Conservation (phyloP, 1,140 invertebrate species). For the Drosophila tristis region DNA sequence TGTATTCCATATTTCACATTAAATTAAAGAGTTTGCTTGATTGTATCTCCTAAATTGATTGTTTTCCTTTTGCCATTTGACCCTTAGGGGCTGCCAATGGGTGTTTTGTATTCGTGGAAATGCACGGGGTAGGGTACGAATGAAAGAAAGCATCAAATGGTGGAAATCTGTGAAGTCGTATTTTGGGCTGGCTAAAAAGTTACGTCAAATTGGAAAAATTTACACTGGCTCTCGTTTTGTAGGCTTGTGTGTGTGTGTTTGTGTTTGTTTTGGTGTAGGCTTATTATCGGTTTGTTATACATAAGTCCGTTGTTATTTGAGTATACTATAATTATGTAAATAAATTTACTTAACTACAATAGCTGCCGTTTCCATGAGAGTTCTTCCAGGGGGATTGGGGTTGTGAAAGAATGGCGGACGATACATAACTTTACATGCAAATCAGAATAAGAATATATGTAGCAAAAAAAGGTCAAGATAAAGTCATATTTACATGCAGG, state of each 20-base stretch:
- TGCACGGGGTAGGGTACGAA: too few relatives aligned
- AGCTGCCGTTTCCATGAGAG: constrained; percentile 84
- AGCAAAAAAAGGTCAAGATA: not conserved
- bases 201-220: constrained; percentile 51
- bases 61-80: constrained; percentile 30
- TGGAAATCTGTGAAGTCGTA: not conserved
- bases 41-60: constrained; percentile 76
- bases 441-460: constrained; percentile 13
- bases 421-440: constrained; percentile 19
- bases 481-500: constrained; percentile 53
- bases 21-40: constrained; percentile 55
- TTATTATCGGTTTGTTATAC: constrained; percentile 52
- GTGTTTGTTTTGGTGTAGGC: constrained; percentile 24
- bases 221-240: constrained; percentile 50
- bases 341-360: constrained; percentile 84
- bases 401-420: constrained; percentile 6
- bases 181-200: constrained; percentile 20
- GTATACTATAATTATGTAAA: constrained; percentile 77
- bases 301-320: constrained; percentile 79
- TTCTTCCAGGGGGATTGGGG: constrained; percentile 47
- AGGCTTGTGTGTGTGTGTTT: constrained; percentile 13
- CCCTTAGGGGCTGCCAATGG: too few relatives aligned
- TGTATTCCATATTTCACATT: constrained; percentile 50
- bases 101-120: too few relatives aligned
- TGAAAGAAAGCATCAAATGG: constrained; percentile 2